Conservation (phyloP, 2,888 invertebrate genomes). For the Leucoma salicis region DNA sequence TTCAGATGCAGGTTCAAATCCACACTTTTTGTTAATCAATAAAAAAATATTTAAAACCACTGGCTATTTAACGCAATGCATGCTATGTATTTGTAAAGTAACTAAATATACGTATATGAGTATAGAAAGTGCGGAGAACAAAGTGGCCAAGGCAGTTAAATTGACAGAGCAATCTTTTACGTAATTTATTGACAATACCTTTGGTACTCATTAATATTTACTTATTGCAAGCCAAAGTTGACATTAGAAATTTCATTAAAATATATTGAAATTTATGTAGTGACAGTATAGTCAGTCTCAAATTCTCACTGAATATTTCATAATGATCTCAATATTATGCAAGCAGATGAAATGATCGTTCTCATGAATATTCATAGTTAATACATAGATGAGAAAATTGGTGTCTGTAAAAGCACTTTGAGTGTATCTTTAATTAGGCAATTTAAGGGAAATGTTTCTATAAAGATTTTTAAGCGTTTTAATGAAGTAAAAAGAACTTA, state of each 20-base stretch:
- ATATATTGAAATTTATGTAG: constrained; percentile 60
- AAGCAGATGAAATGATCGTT: constrained; percentile 45
- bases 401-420: background rate
- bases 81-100: no score
- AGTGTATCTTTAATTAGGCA: background rate
- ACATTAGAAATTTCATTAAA: constrained; percentile 28
- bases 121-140: no score
- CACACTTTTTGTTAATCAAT: no score
- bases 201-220: no score
- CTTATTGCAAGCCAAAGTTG: background rate
- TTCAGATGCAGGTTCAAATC: no score
- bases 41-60: no score
- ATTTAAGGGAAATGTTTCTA: background rate
- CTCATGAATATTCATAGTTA: constrained; percentile 28
- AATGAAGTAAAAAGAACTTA: background rate
- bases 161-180: no score
- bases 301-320: constrained; percentile 75
- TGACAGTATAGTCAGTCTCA: constrained; percentile 47
- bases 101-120: no score
- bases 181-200: no score
- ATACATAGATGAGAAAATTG: constrained; percentile 6
- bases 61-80: no score
- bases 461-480: background rate
- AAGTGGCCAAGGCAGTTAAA: no score
- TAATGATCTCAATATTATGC: constrained; percentile 62